These are phyloP conservation scores for Erebia palarica DNA, from an alignment of 2,888 invertebrate genomes.

Conservation along the genomic window DNA sequence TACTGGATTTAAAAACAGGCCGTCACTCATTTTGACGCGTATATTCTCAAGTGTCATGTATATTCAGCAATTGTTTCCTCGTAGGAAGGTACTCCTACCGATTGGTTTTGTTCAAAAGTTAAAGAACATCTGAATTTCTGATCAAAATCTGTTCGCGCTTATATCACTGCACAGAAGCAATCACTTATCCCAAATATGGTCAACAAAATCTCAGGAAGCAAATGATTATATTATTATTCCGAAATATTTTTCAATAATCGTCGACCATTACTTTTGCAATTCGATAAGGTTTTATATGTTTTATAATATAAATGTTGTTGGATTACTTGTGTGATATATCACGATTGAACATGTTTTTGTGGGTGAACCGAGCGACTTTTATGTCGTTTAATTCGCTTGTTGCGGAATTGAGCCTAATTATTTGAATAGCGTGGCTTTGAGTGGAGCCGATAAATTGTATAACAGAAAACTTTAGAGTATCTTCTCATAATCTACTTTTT, in stretches of 20 bases:
- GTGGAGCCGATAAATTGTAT: slow-evolving; percentile 62
- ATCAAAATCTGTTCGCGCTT: slow-evolving; percentile 13
- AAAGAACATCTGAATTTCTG: slow-evolving; percentile 8
- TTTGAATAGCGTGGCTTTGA: slow-evolving; percentile 78
- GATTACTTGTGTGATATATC: slow-evolving; percentile 54
- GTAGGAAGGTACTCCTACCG: background rate
- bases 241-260: slow-evolving; percentile 32
- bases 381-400: slow-evolving; percentile 75
- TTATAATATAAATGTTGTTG: slow-evolving; percentile 32
- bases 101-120: slow-evolving; percentile 2
- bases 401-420: slow-evolving; percentile 75
- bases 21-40: slow-evolving; percentile 10
- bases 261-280: slow-evolving; percentile 29
- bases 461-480: slow-evolving; percentile 41
- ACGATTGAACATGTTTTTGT: slow-evolving; percentile 63
- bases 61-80: slow-evolving; percentile 10
- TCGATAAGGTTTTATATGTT: slow-evolving; percentile 31
- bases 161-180: slow-evolving; percentile 22
- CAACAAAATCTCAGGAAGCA: slow-evolving; percentile 28
- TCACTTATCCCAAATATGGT: slow-evolving; percentile 26
- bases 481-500: background rate
- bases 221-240: slow-evolving; percentile 30
- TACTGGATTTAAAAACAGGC: background rate
- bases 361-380: slow-evolving; percentile 61
- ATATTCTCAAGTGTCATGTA: slow-evolving; percentile 8